Base-by-base conservation (phyloP, 2,888 invertebrate species). In the Drosophila barbarae region DNA sequence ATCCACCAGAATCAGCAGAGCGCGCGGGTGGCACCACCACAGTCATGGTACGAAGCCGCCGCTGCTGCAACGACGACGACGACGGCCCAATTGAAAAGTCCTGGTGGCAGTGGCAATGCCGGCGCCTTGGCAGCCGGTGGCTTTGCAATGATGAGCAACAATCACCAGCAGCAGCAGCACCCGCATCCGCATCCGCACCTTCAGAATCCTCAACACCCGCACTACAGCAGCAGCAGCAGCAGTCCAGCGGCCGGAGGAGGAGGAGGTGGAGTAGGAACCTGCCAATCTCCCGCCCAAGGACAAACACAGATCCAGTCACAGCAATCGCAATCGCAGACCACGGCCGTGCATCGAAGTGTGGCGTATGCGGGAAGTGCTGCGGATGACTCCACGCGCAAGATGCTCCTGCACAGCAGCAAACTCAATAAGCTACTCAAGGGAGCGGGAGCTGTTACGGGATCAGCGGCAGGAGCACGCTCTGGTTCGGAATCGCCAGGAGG, bases 401-500 rank as follows among this genome's bases (percentile, higher is more conserved):
- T 53, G 47, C 74, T 73, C 65, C 75, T 86, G 73, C 86, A 86
- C 64, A 90, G 86, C 67, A 86, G 85, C 73, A 90, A 90, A 87
- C 70, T 81, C 49, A 86, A 77, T 68, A 86, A 79, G 77, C 63
- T 86, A 63, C 76, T 80, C 18, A 86, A 87, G 51, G 58, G 83
- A 41, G 64, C 69, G 23, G 35, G 28, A 21, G 71, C 35, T 28
- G 50, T 35, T 26, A 90, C 44, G 32, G 50, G 38, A 32, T 90
- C 90, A 34, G 90, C 90, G 66, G 63, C 30, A 39, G 49, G 46
- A 41, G 65, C 59, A 69, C 87, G 90, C 73, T 90, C 90, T 74
- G 91, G 91, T 73, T 91, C 91, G 34, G 88, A 91, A 73, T 91
- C 91, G 76, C 91, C 91, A 57, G 90, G 90, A 66, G 77, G 77